Base-by-base conservation (phyloP, 2,888 invertebrate genomes). In the Tetrapedia diversipes region DNA sequence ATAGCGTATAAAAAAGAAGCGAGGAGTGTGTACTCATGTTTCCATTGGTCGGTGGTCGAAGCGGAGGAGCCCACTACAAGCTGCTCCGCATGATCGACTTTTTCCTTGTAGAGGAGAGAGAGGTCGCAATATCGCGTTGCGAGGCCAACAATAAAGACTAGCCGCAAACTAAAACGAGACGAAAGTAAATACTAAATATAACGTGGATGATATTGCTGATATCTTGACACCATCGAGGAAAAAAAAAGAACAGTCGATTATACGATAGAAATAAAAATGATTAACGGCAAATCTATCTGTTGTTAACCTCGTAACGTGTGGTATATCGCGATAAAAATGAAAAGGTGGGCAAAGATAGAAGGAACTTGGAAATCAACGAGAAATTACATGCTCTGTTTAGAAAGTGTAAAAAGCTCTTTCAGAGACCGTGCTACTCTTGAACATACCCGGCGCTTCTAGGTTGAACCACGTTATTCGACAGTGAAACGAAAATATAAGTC, bases 381-480 rank as follows among this genome's bases (percentile, higher is more conserved):
- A 82, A 79, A 76, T 83, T 86, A 86, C 86, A 86, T 88, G 86
- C 85, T 84, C 86, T 86, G 84, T 73, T 75, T 67, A 67, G 70
- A 56, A 82, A 79, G 64, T 71, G 74, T n/a, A 83, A 81, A 64
- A 87, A 87, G 86, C 84, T 86, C 83, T 88, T 88, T 89, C 90
- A 91, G 91, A 91, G 91, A 91, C 90, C 87, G 87, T 90, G 91
- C 87, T 90, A 91, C 91, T 85, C 91, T 91, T 91, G 91, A 91
- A 91, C 85, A 86, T 82, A 87, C 87, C 84, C 86, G n/a, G n/a
- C n/a, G 88, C 82, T 82, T 83, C 79, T 86, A 82, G 84, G 86
- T 90, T 90, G 91, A 85, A 87, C 91, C 91, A 91, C 87, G 88
- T 89, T 91, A 88, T 87, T 89, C 87, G 72, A 84, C 91, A 90